phyloP scores from a whole-genome alignment of 2,888 invertebrate genomes.

The Eremobia ochroleuca region DNA sequence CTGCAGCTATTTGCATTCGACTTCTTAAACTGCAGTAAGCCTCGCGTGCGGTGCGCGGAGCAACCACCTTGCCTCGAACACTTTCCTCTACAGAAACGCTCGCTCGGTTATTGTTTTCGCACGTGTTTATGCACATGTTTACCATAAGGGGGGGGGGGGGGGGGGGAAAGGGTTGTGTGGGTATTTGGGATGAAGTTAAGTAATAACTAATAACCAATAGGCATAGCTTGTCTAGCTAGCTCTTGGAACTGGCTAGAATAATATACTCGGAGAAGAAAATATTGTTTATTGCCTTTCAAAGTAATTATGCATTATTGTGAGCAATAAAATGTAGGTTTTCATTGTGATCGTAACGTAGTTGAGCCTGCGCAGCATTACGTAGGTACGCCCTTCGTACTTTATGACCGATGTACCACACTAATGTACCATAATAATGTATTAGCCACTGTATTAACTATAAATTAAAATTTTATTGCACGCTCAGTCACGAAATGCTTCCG shows the following conservation, averaged over 20 bases:
- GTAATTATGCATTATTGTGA: conserved; percentile 56
- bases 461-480: conserved; percentile 82
- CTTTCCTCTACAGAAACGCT: conserved; percentile 65
- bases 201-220: conserved; percentile 53
- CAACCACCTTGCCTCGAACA: conserved; percentile 67
- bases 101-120: conserved; percentile 65
- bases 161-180: conserved; percentile 50
- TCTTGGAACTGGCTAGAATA: conserved; percentile 37
- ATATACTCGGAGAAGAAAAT: conserved; percentile 15
- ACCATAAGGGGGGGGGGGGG: too few relatives aligned
- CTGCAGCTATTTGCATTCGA: conserved; percentile 89
- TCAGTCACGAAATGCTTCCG: conserved; percentile 84
- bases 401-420: conserved; percentile 74
- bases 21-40: conserved; percentile 85
- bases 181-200: conserved; percentile 61
- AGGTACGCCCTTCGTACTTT: conserved; percentile 67
- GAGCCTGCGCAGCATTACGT: conserved; percentile 47
- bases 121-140: conserved; percentile 65
- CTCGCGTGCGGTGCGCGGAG: conserved; percentile 72
- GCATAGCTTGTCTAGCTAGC: conserved; percentile 41
- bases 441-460: conserved; percentile 79
- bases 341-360: conserved; percentile 61
- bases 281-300: conserved; percentile 36
- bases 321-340: conserved; percentile 54
- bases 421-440: conserved; percentile 81